Evolutionary conservation across 1,140 invertebrate genomes (phyloP).

Genomic region (Stenopsyche tienmushanensis): DNA sequence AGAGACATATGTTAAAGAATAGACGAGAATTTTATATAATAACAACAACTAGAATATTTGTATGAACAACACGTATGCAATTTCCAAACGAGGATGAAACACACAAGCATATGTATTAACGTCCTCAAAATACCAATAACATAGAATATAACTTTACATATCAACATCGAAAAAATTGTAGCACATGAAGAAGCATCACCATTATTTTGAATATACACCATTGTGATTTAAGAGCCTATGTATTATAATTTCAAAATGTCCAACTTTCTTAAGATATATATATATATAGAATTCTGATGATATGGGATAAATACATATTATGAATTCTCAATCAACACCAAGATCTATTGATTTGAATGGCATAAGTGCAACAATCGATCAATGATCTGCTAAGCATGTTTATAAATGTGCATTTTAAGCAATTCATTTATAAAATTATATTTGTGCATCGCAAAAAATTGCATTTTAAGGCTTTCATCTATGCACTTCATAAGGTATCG

Average conservation of each 20-base stretch:
- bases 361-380: no score
- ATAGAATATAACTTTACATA: constrained; percentile 21
- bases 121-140: constrained; percentile 2
- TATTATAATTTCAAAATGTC: background rate
- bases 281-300: no score
- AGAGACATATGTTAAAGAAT: constrained; percentile 37
- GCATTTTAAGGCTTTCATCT: background rate
- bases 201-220: background rate
- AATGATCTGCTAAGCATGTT: no score
- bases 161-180: constrained; percentile 17
- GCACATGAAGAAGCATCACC: constrained; percentile 3
- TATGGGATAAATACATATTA: no score
- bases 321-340: no score
- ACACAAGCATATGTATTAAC: constrained; percentile 18
- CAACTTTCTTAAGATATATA: no score
- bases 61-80: constrained; percentile 39
- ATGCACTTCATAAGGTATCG: no score
- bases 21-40: constrained; percentile 33
- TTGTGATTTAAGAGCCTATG: no score
- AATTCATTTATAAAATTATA: no score
- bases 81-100: constrained; percentile 17
- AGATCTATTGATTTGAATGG: no score
- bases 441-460: no score
- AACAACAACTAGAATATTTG: constrained; percentile 42
- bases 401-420: no score